Percentiles rank a stretch among this genome's conserved stretches.
Evolutionary conservation across 1,140 invertebrate species (phyloP).

Genomic region (Eupristina koningsbergeri): DNA sequence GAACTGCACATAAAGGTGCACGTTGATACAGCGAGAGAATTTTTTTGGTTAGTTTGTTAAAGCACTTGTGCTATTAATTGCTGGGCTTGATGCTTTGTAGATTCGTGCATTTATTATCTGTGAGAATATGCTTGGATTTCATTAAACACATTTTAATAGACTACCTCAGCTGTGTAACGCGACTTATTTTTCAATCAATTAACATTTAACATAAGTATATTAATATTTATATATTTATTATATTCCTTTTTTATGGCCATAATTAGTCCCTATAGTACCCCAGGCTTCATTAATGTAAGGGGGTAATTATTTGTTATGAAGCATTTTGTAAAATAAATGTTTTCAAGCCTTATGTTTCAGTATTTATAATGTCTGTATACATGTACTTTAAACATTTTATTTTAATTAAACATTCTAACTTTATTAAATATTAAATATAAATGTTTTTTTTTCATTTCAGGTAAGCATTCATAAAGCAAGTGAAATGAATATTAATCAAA

Average conservation of each 20-base stretch:
- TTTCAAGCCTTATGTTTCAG: too few relatives aligned
- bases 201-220: neutral
- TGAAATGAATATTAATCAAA: neutral
- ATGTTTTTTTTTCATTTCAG: slow-evolving; percentile 12
- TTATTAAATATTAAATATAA: too few relatives aligned
- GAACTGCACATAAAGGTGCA: slow-evolving; percentile 4
- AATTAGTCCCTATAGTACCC: too few relatives aligned
- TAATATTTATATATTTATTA: too few relatives aligned
- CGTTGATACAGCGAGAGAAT: slow-evolving; percentile 3
- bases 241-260: too few relatives aligned
- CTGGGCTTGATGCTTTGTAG: neutral
- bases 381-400: too few relatives aligned
- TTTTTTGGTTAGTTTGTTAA: slow-evolving; percentile 24
- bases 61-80: slow-evolving; percentile 27
- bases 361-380: too few relatives aligned
- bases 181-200: neutral
- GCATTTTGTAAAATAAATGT: too few relatives aligned
- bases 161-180: neutral
- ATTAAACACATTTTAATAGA: slow-evolving; percentile 25
- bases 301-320: too few relatives aligned
- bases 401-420: too few relatives aligned
- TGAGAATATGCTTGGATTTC: neutral
- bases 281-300: too few relatives aligned
- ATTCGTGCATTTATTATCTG: neutral
- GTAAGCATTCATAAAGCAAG: too few relatives aligned